These are phyloP conservation scores for Hydrotaea cyrtoneurina DNA, from an alignment of 2,888 invertebrate species.

Conservation along the genomic window DNA sequence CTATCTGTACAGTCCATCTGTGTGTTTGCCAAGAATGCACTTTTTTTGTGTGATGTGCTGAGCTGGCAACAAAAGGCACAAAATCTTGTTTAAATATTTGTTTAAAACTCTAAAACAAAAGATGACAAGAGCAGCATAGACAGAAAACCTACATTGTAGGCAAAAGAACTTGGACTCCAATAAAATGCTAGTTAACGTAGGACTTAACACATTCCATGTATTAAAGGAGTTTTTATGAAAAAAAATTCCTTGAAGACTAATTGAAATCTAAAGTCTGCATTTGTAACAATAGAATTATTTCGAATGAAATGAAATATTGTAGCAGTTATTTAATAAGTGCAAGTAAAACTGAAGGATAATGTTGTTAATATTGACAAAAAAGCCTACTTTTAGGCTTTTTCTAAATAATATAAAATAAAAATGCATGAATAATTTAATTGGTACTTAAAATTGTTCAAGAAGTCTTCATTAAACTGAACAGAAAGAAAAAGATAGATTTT, in stretches of 20 bases:
- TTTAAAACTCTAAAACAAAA: slow-evolving; percentile 64
- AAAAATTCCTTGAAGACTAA: neutral
- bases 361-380: neutral
- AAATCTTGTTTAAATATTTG: slow-evolving; percentile 66
- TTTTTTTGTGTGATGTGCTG: slow-evolving; percentile 41
- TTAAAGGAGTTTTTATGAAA: neutral
- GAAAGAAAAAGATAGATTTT: no score
- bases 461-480: no score
- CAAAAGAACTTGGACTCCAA: slow-evolving; percentile 22
- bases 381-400: neutral
- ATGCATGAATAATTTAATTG: no score
- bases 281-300: neutral
- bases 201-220: neutral
- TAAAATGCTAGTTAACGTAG: neutral
- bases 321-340: neutral
- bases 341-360: neutral
- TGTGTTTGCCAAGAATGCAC: slow-evolving; percentile 64
- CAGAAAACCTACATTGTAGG: slow-evolving; percentile 44
- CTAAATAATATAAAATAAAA: no score
- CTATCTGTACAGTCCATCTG: neutral
- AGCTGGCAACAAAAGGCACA: slow-evolving; percentile 34
- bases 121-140: slow-evolving; percentile 15
- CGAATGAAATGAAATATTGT: neutral
- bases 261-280: neutral
- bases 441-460: no score